Percentiles rank a stretch among this genome's conserved stretches.
phyloP scores from a whole-genome alignment of 2,113 vertebrate species.

The Otis tarda region DNA sequence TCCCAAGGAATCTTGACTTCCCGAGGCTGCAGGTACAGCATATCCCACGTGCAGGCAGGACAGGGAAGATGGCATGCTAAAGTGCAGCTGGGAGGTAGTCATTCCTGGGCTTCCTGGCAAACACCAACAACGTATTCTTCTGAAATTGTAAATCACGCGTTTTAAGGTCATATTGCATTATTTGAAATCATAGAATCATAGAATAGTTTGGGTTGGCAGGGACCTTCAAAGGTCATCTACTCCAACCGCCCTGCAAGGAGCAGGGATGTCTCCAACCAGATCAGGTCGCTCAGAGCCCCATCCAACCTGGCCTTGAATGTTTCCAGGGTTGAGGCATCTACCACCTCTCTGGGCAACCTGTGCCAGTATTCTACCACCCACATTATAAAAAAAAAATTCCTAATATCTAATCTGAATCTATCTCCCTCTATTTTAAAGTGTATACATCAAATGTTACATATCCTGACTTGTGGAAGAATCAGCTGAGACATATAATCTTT shows the following conservation, averaged over 20 bases:
- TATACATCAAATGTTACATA: not conserved
- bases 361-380: too few relatives aligned
- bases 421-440: too few relatives aligned
- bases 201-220: too few relatives aligned
- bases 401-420: too few relatives aligned
- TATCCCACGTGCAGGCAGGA: not conserved
- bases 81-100: not conserved
- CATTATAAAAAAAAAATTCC: too few relatives aligned
- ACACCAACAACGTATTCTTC: not conserved
- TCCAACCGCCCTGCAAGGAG: too few relatives aligned
- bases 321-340: too few relatives aligned
- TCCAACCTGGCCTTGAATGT: too few relatives aligned
- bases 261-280: too few relatives aligned
- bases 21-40: not conserved
- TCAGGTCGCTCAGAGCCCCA: too few relatives aligned
- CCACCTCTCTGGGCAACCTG: too few relatives aligned
- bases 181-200: not conserved
- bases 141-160: fast-evolving
- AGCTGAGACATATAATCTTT: not conserved
- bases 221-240: too few relatives aligned
- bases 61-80: not conserved
- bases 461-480: not conserved
- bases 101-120: not conserved
- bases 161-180: not conserved
- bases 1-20: conserved; percentile 58